Evolutionary conservation across 2,797 vertebrate species (phyloP), one percentile per base, ranked within the genome.

Genomic region (Columba guinea): DNA sequence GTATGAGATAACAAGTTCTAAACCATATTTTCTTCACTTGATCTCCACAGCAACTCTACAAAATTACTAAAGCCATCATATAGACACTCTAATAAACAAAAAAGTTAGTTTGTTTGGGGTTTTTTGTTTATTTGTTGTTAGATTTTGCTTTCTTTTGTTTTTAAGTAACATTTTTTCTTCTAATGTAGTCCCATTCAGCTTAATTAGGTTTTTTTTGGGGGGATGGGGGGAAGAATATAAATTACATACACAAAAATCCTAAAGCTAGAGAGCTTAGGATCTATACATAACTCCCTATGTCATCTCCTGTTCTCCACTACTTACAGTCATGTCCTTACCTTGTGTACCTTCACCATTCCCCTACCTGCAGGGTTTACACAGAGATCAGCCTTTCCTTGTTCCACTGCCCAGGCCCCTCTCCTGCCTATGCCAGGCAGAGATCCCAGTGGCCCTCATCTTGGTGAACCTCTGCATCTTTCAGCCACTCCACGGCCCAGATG

Each of bases 401-500:
- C 3, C 22, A 19, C 39, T 17, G 51, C 14, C 9, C 67, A 64
- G 28, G 35, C 21, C 10, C 4, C 11, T 68, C 35, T 60, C 49
- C 59, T 51, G 37, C 48, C 48, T 5, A 0, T 26, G 22, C 24
- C 35, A 63, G 52, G 26, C 34, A 71, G 39, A 84, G 44, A 37
- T 32, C 5, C 8, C 75, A 68, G 44, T n/a, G 22, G 17, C 27
- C 28, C 39, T 71, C 60, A 17, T 4, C 44, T 13, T 13, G 27
- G 23, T 20, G 71, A 87, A 30, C 9, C 16, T 41, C 9, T 1
- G 23, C 11, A 11, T 35, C 39, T 56, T 39, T 39, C 0, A 0
- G 24, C 11, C 23, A 11, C 10, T 2, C 11, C 24, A 6, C 0
- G 3, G 23, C 19, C 23, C 19, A n/a, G 35, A 34, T 4, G 7